phyloP scores from a whole-genome alignment of 2,113 vertebrate species.

The Colistium nudipinnis region DNA sequence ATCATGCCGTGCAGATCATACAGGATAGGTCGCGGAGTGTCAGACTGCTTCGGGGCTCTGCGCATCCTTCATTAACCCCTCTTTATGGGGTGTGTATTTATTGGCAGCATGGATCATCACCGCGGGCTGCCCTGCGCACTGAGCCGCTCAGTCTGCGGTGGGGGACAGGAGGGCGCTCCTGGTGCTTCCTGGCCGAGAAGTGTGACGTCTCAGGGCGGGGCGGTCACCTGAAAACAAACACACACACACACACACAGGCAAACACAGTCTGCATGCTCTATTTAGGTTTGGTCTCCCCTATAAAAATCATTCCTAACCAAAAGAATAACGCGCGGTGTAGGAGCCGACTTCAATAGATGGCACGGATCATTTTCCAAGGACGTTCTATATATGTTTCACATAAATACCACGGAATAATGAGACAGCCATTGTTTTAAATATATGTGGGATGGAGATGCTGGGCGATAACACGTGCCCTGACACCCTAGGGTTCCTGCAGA shows the following conservation, averaged over 20 bases:
- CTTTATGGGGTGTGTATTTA: conserved; percentile 36
- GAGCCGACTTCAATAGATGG: not conserved
- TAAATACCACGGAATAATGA: not conserved
- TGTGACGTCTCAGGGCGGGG: conserved; percentile 78
- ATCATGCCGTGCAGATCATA: not conserved
- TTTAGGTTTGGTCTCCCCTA: conserved; percentile 14
- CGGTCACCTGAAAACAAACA: conserved; percentile 18
- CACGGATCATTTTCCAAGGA: not conserved
- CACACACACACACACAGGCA: no score
- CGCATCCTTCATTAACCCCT: conserved; percentile 56
- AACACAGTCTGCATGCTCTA: not conserved
- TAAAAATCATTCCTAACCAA: not conserved
- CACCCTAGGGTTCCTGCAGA: conserved; percentile 93
- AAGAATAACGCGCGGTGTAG: not conserved
- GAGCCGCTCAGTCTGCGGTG: conserved; percentile 14
- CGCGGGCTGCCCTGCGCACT: conserved; percentile 32
- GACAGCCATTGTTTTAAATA: not conserved
- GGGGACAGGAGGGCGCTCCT: not conserved
- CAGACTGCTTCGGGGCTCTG: conserved; percentile 17
- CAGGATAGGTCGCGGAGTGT: not conserved
- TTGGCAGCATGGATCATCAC: conserved; percentile 39
- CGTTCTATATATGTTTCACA: not conserved
- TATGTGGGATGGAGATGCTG: conserved; percentile 69
- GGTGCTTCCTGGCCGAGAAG: conserved; percentile 41
- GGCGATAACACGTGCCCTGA: conserved; percentile 80